Evolutionary conservation across 2,888 invertebrate genomes (phyloP).

Genomic region (Tiliacea aurago): DNA sequence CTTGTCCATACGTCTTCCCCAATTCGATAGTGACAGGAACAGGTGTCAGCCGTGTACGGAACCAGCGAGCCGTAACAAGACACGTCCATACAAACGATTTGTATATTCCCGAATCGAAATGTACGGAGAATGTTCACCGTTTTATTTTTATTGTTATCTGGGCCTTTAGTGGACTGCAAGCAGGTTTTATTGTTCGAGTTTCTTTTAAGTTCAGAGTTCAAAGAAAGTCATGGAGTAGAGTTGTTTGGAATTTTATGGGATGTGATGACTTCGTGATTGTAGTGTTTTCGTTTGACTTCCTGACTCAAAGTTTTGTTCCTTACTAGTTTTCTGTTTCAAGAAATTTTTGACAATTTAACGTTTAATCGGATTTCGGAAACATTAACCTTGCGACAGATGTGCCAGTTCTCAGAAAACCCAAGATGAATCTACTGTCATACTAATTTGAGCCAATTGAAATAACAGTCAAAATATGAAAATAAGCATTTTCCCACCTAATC

Average conservation of each 20-base stretch:
- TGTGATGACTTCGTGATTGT: constrained; percentile 25
- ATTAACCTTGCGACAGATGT: not conserved
- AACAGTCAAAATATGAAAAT: constrained; percentile 15
- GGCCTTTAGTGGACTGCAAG: constrained; percentile 55
- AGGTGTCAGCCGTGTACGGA: constrained; percentile 76
- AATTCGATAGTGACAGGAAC: constrained; percentile 77
- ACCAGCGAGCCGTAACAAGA: constrained; percentile 69
- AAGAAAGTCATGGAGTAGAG: constrained; percentile 35
- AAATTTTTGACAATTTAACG: constrained; percentile 1
- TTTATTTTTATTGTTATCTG: constrained; percentile 74
- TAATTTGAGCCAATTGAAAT: constrained; percentile 27
- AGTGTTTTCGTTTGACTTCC: constrained; percentile 22
- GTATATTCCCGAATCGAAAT: constrained; percentile 70
- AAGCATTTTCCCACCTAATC: constrained; percentile 33
- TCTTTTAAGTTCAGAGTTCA: constrained; percentile 44
- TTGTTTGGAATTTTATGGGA: constrained; percentile 41
- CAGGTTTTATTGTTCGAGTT: constrained; percentile 56
- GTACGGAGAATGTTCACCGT: constrained; percentile 65
- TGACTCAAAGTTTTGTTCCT: constrained; percentile 2
- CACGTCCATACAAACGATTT: constrained; percentile 74
- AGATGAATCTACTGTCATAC: constrained; percentile 18
- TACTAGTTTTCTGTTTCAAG: constrained; percentile 16
- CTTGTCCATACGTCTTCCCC: constrained; percentile 73
- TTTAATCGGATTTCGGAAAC: not conserved
- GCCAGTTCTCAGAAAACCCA: not conserved